Conservation (phyloP, 2,888 invertebrate species). For the Fabriciana adippe region DNA sequence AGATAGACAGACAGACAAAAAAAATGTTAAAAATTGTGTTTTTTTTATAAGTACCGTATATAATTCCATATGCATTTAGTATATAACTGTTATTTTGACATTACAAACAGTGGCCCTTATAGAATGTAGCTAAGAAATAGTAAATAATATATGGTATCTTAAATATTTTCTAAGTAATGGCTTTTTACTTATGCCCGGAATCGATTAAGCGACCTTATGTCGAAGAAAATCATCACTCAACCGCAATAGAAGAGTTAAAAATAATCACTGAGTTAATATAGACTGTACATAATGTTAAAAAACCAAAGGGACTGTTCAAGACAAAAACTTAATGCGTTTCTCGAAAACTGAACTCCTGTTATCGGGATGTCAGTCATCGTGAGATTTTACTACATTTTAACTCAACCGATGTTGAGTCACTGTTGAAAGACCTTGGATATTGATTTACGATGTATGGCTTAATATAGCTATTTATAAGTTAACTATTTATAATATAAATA, state of each 20-base stretch:
- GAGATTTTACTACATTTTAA: slow-evolving; percentile 52
- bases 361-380: slow-evolving; percentile 70
- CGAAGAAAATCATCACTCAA: background rate
- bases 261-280: slow-evolving; percentile 43
- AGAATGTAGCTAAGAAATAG: too few relatives aligned
- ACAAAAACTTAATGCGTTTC: slow-evolving; percentile 70
- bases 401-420: slow-evolving; percentile 45
- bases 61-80: too few relatives aligned
- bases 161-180: too few relatives aligned
- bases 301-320: slow-evolving; percentile 35
- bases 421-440: slow-evolving; percentile 42
- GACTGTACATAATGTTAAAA: slow-evolving; percentile 24
- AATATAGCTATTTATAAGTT: background rate
- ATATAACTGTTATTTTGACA: too few relatives aligned
- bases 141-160: too few relatives aligned
- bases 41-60: too few relatives aligned
- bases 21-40: too few relatives aligned
- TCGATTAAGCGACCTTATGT: background rate
- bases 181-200: background rate
- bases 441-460: slow-evolving; percentile 39
- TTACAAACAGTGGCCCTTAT: too few relatives aligned
- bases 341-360: slow-evolving; percentile 68
- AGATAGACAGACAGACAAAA: too few relatives aligned
- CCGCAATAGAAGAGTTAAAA: slow-evolving; percentile 37
- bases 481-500: too few relatives aligned